Evolutionary conservation across 2,797 vertebrate genomes (phyloP), one percentile per base, ranked within the genome.

Genomic region (Ataeniobius toweri): DNA sequence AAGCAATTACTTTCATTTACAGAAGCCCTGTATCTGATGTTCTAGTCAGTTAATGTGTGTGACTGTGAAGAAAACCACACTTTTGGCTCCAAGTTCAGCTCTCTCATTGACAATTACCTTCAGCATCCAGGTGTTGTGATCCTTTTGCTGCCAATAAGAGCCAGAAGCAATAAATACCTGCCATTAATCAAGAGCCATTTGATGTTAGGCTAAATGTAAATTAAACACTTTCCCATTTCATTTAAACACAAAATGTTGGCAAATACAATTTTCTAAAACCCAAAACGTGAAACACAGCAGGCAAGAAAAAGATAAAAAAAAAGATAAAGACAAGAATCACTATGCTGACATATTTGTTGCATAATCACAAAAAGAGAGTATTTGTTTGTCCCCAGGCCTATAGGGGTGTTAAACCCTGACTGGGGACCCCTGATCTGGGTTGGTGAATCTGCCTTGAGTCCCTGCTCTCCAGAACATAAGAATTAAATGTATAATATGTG

Each of bases 381-480:
- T 68, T 24, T 71, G 65, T 80, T 58, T 36, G 72, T 77, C 76
- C 78, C 73, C 24, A 14, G 78, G 80, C 69, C 85, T 65, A 68
- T 5, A 46, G 74, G 59, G 46, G 69, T 67, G 84, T 88, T 80
- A 80, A 82, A 82, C 56, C 61, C 81, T 77, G 82, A 83, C 74
- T 68, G 77, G 59, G 82, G 79, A 80, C 76, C 77, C 83, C 88
- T 83, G 86, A 88, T 81, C 82, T 48, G 82, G 77, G 56, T 56
- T 80, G 75, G 31, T 36, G 81, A 85, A 78, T 83, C 74, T 31
- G 63, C 76, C 79, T 71, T 56, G 83, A 73, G 20, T 78, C 58
- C 76, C 50, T 53, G 79, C 81, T 77, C 87, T 86, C 50, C 74
- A 76, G 81, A 84, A 77, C 81, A 83, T 84, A 79, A 83, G 83